Evolutionary conservation across 2,113 vertebrate genomes (phyloP).

Genomic region (Pelecanoides urinatrix): DNA sequence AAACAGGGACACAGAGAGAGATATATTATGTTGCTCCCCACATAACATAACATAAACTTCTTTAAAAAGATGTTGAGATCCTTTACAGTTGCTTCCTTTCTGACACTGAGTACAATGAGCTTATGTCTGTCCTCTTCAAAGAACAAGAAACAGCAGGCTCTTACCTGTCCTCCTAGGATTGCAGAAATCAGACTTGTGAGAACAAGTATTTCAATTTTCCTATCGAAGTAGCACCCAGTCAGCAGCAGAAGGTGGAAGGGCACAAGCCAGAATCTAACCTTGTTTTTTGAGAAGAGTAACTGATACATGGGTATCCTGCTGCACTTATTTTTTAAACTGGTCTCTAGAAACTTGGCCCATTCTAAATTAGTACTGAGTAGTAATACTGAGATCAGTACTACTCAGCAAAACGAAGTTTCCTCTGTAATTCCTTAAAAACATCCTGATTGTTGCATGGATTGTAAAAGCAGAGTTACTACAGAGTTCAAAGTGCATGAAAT

Average conservation of each 20-base stretch:
- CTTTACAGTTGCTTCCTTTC: background rate
- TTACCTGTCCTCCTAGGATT: background rate
- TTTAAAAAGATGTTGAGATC: background rate
- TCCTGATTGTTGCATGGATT: background rate
- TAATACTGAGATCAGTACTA: background rate
- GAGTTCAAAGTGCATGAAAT: background rate
- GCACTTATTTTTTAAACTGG: background rate
- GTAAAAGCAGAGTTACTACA: background rate
- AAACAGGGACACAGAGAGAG: background rate
- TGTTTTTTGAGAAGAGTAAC: background rate
- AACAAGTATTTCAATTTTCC: background rate
- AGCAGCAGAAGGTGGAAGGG: background rate
- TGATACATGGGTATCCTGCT: background rate
- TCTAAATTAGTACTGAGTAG: background rate
- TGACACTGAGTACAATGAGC: background rate
- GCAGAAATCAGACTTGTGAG: background rate
- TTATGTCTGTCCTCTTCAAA: background rate
- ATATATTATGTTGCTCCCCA: rapidly evolving
- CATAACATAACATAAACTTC: background rate
- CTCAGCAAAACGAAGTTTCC: background rate
- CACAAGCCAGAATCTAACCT: background rate
- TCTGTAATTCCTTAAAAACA: background rate
- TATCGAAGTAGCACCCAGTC: background rate
- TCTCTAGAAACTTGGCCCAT: background rate
- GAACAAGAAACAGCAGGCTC: background rate